Percentiles rank a stretch among this genome's conserved stretches.
phyloP scores from a whole-genome alignment of 2,113 vertebrate species.

The Seriola rivoliana region DNA sequence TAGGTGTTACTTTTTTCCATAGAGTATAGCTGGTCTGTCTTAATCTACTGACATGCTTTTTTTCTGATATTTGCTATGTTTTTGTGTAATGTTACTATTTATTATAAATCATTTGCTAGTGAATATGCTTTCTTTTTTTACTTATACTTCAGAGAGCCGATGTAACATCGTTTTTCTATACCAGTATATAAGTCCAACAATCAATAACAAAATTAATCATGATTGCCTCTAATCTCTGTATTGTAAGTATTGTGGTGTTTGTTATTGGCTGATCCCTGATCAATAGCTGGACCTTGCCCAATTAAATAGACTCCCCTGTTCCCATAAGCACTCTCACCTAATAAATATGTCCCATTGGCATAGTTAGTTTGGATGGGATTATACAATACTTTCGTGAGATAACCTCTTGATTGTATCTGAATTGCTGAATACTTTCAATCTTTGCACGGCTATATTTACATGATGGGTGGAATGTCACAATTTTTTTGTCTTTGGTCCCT shows the following conservation, averaged over 20 bases:
- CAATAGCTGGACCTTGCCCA: slow-evolving; percentile 74
- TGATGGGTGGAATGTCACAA: slow-evolving; percentile 68
- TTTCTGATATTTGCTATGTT: slow-evolving; percentile 73
- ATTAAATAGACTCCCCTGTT: slow-evolving; percentile 51
- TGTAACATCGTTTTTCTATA: slow-evolving; percentile 69
- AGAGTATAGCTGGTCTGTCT: slow-evolving; percentile 64
- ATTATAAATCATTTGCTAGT: slow-evolving; percentile 79
- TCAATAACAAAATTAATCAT: slow-evolving; percentile 61
- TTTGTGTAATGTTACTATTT: slow-evolving; percentile 79
- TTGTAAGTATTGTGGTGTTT: slow-evolving; percentile 80
- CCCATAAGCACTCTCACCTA: slow-evolving; percentile 49
- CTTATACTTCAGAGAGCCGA: slow-evolving; percentile 57
- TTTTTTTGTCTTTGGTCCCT: slow-evolving; percentile 75
- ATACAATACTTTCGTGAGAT: slow-evolving; percentile 52
- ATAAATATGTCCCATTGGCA: slow-evolving; percentile 46
- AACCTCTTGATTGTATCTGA: slow-evolving; percentile 72
- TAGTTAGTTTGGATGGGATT: slow-evolving; percentile 53
- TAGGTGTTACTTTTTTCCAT: slow-evolving; percentile 67
- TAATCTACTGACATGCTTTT: slow-evolving; percentile 71
- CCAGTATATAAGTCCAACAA: slow-evolving; percentile 57
- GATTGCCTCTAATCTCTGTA: slow-evolving; percentile 73
- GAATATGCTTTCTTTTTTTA: slow-evolving; percentile 63
- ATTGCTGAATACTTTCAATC: slow-evolving; percentile 56
- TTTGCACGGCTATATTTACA: slow-evolving; percentile 76
- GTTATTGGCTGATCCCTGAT: slow-evolving; percentile 73